These are phyloP conservation scores for Zeus faber DNA, from an alignment of 2,113 vertebrate species.

Conservation along the genomic window DNA sequence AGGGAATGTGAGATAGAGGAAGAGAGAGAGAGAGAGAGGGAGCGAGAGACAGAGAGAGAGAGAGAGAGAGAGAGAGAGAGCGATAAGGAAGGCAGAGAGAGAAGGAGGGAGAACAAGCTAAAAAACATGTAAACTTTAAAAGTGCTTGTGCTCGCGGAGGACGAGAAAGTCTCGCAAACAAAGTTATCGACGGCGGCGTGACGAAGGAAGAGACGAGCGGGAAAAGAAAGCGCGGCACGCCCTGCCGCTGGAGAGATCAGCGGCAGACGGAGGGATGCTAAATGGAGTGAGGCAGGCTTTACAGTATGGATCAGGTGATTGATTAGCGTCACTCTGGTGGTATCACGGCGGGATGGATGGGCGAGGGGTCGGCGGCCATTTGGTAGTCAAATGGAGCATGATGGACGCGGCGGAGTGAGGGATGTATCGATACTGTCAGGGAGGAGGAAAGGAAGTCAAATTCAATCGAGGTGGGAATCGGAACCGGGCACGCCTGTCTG, in stretches of 20 bases:
- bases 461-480: constrained; percentile 48
- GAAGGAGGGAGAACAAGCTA: background rate
- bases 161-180: background rate
- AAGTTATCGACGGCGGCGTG: background rate
- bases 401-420: constrained; percentile 65
- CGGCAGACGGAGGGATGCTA: background rate
- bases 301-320: constrained; percentile 66
- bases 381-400: constrained; percentile 64
- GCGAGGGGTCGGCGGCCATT: constrained; percentile 38
- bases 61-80: too few species aligned
- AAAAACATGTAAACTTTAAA: background rate
- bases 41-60: constrained; percentile 1
- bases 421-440: constrained; percentile 59
- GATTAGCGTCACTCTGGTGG: constrained; percentile 43
- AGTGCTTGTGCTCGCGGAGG: too few species aligned
- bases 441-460: constrained; percentile 56
- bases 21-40: background rate
- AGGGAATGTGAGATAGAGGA: background rate
- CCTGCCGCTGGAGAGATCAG: constrained; percentile 25
- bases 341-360: constrained; percentile 61
- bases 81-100: background rate
- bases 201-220: background rate
- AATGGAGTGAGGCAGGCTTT: constrained; percentile 19
- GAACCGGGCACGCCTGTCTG: constrained; percentile 23
- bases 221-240: background rate